Evolutionary conservation across 2,797 vertebrate species (phyloP), one percentile per base, ranked within the genome.

Genomic region (Pterois miles): DNA sequence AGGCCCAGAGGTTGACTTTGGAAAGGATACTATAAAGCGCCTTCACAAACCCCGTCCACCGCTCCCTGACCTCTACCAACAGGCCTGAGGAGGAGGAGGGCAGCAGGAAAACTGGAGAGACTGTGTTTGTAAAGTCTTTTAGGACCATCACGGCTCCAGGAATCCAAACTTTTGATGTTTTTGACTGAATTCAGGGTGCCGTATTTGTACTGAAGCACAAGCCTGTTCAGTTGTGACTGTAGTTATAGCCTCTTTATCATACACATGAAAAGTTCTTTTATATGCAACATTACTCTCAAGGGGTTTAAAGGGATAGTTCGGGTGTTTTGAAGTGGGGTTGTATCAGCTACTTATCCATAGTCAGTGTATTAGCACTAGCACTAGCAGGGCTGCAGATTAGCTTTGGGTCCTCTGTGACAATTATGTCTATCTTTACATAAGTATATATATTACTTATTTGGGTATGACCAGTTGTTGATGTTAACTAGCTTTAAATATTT

Each of bases 61-160:
- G 89, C 82, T 80, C 60, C 8, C 52, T 75, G 86, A 91, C 80
- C 83, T 82, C 67, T n/a, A 36, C 46, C 38, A 64, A 29, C 67
- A 74, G 57, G 73, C 54, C 65, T 38, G 34, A 36, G 53, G 69
- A 48, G 38, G 46, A 65, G 3, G 38, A 27, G 5, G 56, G 38
- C 50, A 8, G 52, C 54, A 6, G 20, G 13, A 23, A 27, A 58
- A 20, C 18, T 9, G 14, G 10, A 48, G 46, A 71, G 56, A 59
- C 29, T 3, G 6, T 69, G 36, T 72, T 68, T 65, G 1, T 58
- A 6, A 27, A 5, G 27, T 1, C 12, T 36, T 40, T 68, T 9
- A 22, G 18, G n/a, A 40, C 31, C 0, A 65, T 50, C 29, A 23
- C 10, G 1, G 33, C 43, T 67, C 5, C 38, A 57, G 27, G n/a